Conservation (phyloP, 2,888 invertebrate species). For the Perizoma flavofasciatum region DNA sequence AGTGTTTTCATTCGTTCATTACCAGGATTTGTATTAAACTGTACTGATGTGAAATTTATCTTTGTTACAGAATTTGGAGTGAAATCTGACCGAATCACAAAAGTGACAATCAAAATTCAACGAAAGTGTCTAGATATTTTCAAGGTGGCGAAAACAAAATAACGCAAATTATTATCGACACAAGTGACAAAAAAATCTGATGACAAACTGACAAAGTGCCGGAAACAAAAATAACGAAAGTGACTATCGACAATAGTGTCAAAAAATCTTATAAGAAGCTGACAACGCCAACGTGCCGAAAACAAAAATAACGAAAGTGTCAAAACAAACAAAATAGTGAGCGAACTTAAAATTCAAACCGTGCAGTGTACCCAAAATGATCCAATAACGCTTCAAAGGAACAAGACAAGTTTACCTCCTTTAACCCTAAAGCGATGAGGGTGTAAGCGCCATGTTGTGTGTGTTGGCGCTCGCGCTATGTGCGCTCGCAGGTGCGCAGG, state of each 20-base stretch:
- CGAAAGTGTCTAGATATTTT: background rate
- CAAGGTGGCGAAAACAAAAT: background rate
- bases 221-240: too few species aligned
- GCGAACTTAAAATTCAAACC: background rate
- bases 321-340: background rate
- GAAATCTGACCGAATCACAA: background rate
- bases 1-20: too few species aligned
- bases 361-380: constrained; percentile 15
- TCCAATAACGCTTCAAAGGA: constrained; percentile 10
- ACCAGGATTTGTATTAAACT: too few species aligned
- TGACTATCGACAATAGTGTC: background rate
- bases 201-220: background rate
- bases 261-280: too few species aligned
- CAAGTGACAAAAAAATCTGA: too few species aligned
- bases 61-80: constrained; percentile 22
- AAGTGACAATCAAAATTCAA: background rate
- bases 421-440: constrained; percentile 17
- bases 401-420: background rate
- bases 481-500: constrained; percentile 56
- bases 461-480: constrained; percentile 56
- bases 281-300: too few species aligned
- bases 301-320: background rate
- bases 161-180: background rate
- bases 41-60: background rate
- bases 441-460: constrained; percentile 34